Conservation (phyloP, 2,797 vertebrate species). For the Apodemus agrarius region DNA sequence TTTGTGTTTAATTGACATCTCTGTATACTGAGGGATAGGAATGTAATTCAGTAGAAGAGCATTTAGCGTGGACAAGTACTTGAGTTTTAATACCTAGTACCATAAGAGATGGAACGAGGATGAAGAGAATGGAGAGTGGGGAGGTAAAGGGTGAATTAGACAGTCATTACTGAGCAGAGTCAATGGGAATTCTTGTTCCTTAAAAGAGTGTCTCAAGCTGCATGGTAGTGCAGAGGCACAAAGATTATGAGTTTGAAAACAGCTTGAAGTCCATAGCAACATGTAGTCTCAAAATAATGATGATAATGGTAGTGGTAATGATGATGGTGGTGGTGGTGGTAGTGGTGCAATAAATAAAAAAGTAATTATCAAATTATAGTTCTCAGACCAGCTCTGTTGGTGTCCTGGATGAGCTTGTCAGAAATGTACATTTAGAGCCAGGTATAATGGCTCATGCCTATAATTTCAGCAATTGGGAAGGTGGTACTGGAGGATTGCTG, state of each 20-base stretch:
- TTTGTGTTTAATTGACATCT: background rate
- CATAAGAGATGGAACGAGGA: background rate
- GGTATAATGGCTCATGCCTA: background rate
- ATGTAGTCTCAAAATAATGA: background rate
- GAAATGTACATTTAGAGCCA: background rate
- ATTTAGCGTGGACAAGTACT: background rate
- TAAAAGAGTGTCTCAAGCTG: background rate
- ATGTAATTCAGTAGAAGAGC: background rate
- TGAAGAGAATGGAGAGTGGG: background rate
- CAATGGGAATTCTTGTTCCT: background rate
- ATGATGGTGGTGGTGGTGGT: too few relatives aligned
- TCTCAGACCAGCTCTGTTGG: background rate
- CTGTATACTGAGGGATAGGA: slow-evolving; percentile 1
- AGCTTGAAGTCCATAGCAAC: background rate
- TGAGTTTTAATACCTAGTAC: background rate
- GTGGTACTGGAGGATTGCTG: background rate
- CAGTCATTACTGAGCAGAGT: background rate
- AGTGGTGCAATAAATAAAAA: background rate
- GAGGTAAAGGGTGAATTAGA: too few relatives aligned
- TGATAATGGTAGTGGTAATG: too few relatives aligned
- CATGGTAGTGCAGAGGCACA: background rate
- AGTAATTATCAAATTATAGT: background rate
- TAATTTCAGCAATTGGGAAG: background rate
- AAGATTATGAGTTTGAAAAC: background rate
- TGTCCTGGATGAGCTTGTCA: background rate